Evolutionary conservation across 1,140 invertebrate species (phyloP).

Genomic region (Tetraneura akinire): DNA sequence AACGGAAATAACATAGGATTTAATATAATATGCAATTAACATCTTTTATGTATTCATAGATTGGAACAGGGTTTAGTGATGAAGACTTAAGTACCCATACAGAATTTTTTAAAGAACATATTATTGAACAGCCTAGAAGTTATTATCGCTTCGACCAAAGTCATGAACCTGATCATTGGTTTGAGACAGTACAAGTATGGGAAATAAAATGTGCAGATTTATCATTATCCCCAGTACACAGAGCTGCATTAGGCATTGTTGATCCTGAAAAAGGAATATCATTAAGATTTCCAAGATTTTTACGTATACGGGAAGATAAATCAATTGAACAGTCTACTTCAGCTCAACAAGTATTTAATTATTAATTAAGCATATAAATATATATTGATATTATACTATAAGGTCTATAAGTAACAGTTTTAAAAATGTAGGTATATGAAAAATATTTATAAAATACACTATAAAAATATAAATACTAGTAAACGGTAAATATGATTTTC

Average conservation of each 20-base stretch:
- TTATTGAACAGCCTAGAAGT: constrained; percentile 73
- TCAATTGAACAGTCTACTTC: constrained; percentile 87
- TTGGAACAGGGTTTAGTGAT: constrained; percentile 97
- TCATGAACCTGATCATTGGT: constrained; percentile 92
- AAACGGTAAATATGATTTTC: no score
- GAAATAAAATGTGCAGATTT: constrained; percentile 99
- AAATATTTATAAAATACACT: no score
- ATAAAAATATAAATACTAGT: no score
- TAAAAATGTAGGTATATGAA: no score
- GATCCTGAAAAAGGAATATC: constrained; percentile 94
- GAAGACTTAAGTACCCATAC: constrained; percentile 81
- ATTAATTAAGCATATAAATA: background rate
- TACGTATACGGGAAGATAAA: constrained; percentile 93
- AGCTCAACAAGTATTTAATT: constrained; percentile 77
- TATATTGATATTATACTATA: constrained; percentile 1
- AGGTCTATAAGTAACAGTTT: no score
- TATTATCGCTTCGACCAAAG: constrained; percentile 84
- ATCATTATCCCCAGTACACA: constrained; percentile 92
- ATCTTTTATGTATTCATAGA: constrained; percentile 62
- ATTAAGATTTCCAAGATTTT: constrained; percentile 91
- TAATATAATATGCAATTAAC: background rate
- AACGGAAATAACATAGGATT: no score
- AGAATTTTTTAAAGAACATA: constrained; percentile 75
- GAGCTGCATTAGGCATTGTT: constrained; percentile 85
- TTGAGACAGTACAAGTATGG: constrained; percentile 91